Percentiles rank a stretch among this genome's conserved stretches.
Evolutionary conservation across 2,113 vertebrate species (phyloP).

Genomic region (Leptobrachium ailaonicum): DNA sequence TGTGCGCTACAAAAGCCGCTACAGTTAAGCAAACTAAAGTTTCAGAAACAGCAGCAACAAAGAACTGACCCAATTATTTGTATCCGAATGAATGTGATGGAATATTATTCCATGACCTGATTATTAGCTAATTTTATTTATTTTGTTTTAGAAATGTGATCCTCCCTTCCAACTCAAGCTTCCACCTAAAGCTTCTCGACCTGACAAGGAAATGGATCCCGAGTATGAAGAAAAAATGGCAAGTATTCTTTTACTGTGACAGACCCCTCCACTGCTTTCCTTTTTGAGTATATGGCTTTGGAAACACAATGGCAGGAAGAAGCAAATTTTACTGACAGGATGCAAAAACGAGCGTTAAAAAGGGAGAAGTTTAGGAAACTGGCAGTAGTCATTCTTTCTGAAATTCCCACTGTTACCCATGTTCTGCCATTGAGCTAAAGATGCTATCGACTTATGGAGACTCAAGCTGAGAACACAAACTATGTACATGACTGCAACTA

Average conservation of each 20-base stretch:
- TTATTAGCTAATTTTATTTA: neutral
- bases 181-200: slow-evolving; percentile 69
- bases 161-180: slow-evolving; percentile 72
- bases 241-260: slow-evolving; percentile 53
- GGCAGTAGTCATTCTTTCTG: slow-evolving; percentile 6
- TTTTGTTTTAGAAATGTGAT: slow-evolving; percentile 70
- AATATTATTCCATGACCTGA: too few relatives aligned
- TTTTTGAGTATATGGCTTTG: slow-evolving; percentile 31
- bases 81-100: too few relatives aligned
- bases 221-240: slow-evolving; percentile 87
- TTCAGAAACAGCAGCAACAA: too few relatives aligned
- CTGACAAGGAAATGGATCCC: slow-evolving; percentile 75
- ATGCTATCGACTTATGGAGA: too few relatives aligned
- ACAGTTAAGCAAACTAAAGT: too few relatives aligned
- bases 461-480: too few relatives aligned
- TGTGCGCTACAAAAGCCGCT: too few relatives aligned
- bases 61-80: too few relatives aligned
- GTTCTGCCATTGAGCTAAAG: neutral
- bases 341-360: slow-evolving; percentile 39
- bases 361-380: neutral
- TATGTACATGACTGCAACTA: too few relatives aligned
- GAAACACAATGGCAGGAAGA: slow-evolving; percentile 45
- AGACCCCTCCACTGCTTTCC: neutral
- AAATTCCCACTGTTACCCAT: neutral
- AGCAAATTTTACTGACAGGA: slow-evolving; percentile 32